Conservation (phyloP, 53 echinoderm and acorn worm species). For the Stichopus horrens region DNA sequence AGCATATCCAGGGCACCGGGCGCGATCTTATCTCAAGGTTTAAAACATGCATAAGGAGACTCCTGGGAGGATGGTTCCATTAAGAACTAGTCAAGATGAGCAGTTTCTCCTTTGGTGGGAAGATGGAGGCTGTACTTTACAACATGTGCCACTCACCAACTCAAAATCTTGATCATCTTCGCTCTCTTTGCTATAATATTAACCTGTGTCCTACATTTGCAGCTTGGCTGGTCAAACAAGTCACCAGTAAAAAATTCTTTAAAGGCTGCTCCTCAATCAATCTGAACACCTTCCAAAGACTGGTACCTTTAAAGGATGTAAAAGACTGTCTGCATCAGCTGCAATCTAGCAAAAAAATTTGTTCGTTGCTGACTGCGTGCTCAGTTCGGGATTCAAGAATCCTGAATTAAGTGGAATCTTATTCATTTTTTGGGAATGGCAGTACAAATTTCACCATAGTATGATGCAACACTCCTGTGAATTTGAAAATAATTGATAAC, state of each 20-base stretch:
- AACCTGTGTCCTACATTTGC: slow-evolving; percentile 17
- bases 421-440: no score
- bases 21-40: slow-evolving; percentile 1
- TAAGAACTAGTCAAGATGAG: background rate
- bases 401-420: no score
- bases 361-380: no score
- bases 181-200: background rate
- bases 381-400: no score
- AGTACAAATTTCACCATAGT: no score
- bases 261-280: background rate
- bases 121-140: background rate
- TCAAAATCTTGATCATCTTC: background rate
- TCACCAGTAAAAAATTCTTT: background rate
- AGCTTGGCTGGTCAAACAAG: slow-evolving; percentile 4
- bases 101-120: background rate
- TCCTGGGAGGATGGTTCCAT: slow-evolving; percentile 8
- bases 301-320: no score
- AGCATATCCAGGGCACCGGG: background rate
- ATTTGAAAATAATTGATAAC: no score
- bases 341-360: no score
- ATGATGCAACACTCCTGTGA: no score
- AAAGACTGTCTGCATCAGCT: no score
- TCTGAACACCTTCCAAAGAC: background rate
- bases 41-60: slow-evolving; percentile 13
- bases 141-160: background rate